Evolutionary conservation across 2,797 vertebrate species (phyloP).

Genomic region (Ambastaia sidthimunki): DNA sequence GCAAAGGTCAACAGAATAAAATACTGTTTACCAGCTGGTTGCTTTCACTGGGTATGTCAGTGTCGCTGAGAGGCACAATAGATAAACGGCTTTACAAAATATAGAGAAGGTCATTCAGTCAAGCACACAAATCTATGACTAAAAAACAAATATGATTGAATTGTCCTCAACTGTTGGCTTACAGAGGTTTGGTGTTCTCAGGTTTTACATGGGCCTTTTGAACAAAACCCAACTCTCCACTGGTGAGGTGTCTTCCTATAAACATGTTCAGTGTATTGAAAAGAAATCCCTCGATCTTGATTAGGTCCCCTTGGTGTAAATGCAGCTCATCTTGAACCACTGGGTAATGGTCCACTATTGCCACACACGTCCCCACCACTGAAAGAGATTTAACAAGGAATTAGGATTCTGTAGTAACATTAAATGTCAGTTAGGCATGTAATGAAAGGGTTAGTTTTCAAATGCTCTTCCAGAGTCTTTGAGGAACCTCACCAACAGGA

Average conservation of each 20-base stretch:
- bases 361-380: constrained; percentile 88
- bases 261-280: constrained; percentile 86
- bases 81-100: constrained; percentile 19
- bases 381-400: constrained; percentile 53
- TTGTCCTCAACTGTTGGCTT: constrained; percentile 66
- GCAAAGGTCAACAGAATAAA: constrained; percentile 47
- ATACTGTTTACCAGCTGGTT: constrained; percentile 19
- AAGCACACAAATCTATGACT: background rate
- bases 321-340: constrained; percentile 84
- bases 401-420: constrained; percentile 16
- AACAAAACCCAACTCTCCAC: constrained; percentile 85
- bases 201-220: constrained; percentile 80
- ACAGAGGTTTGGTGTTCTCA: constrained; percentile 80
- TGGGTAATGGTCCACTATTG: constrained; percentile 80
- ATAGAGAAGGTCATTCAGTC: background rate
- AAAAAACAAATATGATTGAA: background rate
- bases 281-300: constrained; percentile 87
- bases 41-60: constrained; percentile 22
- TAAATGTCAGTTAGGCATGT: background rate
- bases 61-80: constrained; percentile 9
- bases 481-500: constrained; percentile 80
- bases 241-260: constrained; percentile 83
- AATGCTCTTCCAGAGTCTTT: background rate
- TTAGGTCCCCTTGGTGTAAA: constrained; percentile 83
- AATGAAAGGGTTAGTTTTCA: background rate